Evolutionary conservation across 1,140 invertebrate genomes (phyloP).

Genomic region (Pseudomyrmex gracilis): DNA sequence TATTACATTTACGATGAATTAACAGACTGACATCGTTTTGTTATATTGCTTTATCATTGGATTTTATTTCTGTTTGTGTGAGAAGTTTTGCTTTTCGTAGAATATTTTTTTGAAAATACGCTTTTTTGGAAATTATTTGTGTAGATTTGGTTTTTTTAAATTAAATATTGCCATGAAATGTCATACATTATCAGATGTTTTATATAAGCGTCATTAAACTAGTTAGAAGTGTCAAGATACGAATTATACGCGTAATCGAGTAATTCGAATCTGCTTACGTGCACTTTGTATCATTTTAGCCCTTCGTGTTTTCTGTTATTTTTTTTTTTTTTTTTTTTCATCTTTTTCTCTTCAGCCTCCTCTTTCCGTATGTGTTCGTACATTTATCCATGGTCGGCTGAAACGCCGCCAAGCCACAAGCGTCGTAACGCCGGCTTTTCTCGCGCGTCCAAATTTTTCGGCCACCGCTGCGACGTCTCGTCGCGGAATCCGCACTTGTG

Average conservation of each 20-base stretch:
- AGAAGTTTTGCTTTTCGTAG: not conserved
- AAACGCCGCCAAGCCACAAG: conserved; percentile 82
- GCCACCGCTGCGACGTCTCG: conserved; percentile 43
- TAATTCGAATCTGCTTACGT: conserved; percentile 26
- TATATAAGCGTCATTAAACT: conserved; percentile 23
- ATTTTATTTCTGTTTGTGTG: not conserved
- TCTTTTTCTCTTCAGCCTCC: conserved; percentile 53
- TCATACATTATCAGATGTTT: not conserved
- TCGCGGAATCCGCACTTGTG: conserved; percentile 53
- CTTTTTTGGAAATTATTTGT: not conserved
- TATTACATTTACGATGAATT: conserved; percentile 7
- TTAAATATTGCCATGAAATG: too few species aligned
- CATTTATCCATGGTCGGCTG: conserved; percentile 73
- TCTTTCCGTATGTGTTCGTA: conserved; percentile 70
- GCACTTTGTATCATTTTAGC: conserved; percentile 28
- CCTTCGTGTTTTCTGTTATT: conserved; percentile 25
- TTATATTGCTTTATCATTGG: not conserved
- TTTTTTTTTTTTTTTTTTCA: conserved; percentile 61
- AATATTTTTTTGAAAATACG: not conserved
- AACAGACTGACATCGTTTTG: not conserved
- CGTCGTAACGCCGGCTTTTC: conserved; percentile 62
- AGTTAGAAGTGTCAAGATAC: conserved; percentile 16
- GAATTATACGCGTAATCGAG: conserved; percentile 21
- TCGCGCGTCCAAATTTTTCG: conserved; percentile 69
- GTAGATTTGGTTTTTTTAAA: not conserved